Conservation (phyloP, 2,888 invertebrate species). For the Hydriomena furcata region DNA sequence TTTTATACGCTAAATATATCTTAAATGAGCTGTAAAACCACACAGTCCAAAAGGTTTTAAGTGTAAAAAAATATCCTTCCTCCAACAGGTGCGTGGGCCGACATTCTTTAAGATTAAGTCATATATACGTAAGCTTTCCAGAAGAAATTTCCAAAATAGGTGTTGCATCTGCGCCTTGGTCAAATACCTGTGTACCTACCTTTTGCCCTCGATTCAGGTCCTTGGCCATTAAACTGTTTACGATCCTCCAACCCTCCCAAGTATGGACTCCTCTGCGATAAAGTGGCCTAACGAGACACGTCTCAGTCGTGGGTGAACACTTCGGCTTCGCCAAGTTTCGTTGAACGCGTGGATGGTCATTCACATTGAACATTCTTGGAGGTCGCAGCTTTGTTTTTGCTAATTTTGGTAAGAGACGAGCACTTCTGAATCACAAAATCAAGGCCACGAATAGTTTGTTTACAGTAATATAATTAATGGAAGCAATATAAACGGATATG, state of each 20-base stretch:
- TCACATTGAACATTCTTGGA: constrained; percentile 53
- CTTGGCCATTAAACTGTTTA: constrained; percentile 59
- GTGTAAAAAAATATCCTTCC: constrained; percentile 19
- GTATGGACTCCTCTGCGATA: constrained; percentile 56
- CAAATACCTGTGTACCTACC: constrained; percentile 43
- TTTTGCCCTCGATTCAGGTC: constrained; percentile 48
- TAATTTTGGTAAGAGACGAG: constrained; percentile 32
- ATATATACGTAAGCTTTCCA: constrained; percentile 25
- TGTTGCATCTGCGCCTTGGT: constrained; percentile 21
- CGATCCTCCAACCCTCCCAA: constrained; percentile 51
- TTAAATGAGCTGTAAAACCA: constrained; percentile 22
- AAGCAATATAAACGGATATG: no score
- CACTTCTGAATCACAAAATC: constrained; percentile 25
- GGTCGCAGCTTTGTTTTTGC: constrained; percentile 46
- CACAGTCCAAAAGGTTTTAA: constrained; percentile 21
- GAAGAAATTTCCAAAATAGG: constrained; percentile 22
- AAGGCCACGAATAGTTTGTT: constrained; percentile 14
- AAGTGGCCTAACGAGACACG: constrained; percentile 64
- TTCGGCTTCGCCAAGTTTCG: constrained; percentile 55
- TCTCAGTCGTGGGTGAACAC: constrained; percentile 67
- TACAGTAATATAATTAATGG: background rate
- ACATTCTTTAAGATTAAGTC: constrained; percentile 33
- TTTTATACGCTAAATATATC: constrained; percentile 26
- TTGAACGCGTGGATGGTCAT: constrained; percentile 59
- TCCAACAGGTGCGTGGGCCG: constrained; percentile 29